Conservation (phyloP, 2,888 invertebrate species). For the Drosophila greeni region DNA sequence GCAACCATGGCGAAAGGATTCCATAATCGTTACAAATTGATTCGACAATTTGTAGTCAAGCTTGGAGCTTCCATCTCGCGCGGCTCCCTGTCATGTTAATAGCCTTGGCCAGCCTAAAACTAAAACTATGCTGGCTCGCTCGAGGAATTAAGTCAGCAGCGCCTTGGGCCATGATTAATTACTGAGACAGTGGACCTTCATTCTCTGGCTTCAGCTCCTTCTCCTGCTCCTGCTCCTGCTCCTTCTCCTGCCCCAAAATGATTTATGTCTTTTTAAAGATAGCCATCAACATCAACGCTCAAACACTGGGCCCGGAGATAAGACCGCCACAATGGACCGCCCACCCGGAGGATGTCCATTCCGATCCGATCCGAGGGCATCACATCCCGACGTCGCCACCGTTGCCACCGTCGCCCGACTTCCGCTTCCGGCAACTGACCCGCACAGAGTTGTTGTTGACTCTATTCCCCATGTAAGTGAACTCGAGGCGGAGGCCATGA, state of each 20-base stretch:
- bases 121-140: constrained; percentile 47
- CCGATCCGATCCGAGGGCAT: background rate
- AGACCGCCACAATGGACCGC: constrained; percentile 59
- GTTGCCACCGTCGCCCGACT: background rate
- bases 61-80: background rate
- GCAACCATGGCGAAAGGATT: constrained; percentile 32
- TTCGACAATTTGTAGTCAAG: constrained; percentile 37
- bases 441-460: constrained; percentile 34
- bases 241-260: constrained; percentile 38
- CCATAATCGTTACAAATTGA: constrained; percentile 47
- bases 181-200: constrained; percentile 46
- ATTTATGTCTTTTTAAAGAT: constrained; percentile 71
- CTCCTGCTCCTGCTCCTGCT: too few relatives aligned
- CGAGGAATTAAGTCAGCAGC: constrained; percentile 68
- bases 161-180: constrained; percentile 69
- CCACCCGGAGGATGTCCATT: constrained; percentile 10
- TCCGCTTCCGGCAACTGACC: constrained; percentile 35
- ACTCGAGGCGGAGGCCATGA: constrained; percentile 65
- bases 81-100: constrained; percentile 15
- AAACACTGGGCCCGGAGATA: constrained; percentile 59
- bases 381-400: background rate
- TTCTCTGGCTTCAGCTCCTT: background rate
- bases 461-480: constrained; percentile 28
- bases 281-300: constrained; percentile 72
- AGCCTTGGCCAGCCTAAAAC: constrained; percentile 17